Evolutionary conservation across 2,888 invertebrate genomes (phyloP).

Genomic region (Pharmacophagus antenor): DNA sequence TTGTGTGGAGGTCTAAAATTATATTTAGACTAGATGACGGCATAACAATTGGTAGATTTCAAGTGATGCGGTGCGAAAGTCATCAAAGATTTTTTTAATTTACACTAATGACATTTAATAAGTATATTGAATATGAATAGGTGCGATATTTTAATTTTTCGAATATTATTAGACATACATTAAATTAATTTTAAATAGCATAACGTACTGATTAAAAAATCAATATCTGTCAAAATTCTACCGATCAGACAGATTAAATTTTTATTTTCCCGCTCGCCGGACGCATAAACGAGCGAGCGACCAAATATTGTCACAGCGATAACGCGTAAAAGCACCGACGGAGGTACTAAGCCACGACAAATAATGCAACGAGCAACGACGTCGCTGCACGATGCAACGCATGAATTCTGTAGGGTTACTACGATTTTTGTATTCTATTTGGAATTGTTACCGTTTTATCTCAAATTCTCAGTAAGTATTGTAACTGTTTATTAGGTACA

Average conservation of each 20-base stretch:
- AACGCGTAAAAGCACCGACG: constrained; percentile 57
- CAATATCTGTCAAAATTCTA: constrained; percentile 1
- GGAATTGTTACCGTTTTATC: neutral
- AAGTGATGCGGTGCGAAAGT: too few species aligned
- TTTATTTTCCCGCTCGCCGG: constrained; percentile 22
- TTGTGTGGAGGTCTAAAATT: too few species aligned
- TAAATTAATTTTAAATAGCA: too few species aligned
- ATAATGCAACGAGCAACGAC: constrained; percentile 37
- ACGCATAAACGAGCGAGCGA: constrained; percentile 40
- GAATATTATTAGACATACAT: too few species aligned
- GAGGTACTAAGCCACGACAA: constrained; percentile 48
- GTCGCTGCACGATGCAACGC: constrained; percentile 22
- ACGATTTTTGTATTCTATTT: neutral
- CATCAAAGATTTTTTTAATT: too few species aligned
- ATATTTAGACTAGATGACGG: too few species aligned
- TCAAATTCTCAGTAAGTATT: neutral
- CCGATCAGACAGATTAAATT: constrained; percentile 12
- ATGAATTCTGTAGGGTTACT: constrained; percentile 27
- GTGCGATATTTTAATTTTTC: too few species aligned
- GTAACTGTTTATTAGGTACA: neutral
- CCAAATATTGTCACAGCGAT: constrained; percentile 60
- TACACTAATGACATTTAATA: too few species aligned
- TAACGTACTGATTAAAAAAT: neutral
- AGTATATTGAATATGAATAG: too few species aligned
- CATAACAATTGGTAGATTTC: too few species aligned